Conservation (phyloP, 2,797 vertebrate species). For the Pitangus sulphuratus region DNA sequence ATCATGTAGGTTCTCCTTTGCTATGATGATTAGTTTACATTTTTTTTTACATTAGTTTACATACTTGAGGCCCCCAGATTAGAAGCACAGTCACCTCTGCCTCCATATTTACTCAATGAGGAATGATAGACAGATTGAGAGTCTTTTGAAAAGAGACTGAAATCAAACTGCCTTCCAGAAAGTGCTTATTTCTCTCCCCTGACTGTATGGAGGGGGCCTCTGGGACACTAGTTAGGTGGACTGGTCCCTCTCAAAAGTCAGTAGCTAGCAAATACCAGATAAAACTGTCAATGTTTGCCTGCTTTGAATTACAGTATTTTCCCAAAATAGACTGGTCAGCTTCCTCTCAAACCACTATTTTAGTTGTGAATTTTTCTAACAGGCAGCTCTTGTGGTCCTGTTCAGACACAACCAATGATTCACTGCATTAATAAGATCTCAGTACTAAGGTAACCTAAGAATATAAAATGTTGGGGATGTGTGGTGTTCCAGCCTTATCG, state of each 20-base stretch:
- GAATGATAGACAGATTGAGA: background rate
- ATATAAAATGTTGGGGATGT: background rate
- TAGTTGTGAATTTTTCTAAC: background rate
- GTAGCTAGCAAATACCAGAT: background rate
- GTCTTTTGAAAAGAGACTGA: background rate
- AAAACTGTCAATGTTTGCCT: background rate
- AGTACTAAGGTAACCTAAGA: background rate
- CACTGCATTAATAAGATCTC: background rate
- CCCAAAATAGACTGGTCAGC: background rate
- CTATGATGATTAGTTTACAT: background rate
- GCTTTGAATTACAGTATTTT: background rate
- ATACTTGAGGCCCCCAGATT: background rate
- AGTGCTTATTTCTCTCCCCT: background rate
- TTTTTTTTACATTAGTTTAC: background rate
- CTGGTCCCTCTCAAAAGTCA: background rate
- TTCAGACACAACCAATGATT: constrained; percentile 5
- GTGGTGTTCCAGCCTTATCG: background rate
- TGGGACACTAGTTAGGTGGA: background rate
- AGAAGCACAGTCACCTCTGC: background rate
- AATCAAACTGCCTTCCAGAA: background rate
- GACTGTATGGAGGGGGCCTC: background rate
- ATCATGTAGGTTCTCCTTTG: fast-evolving
- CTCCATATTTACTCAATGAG: background rate
- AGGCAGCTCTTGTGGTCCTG: background rate
- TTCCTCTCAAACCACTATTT: background rate